Evolutionary conservation across 2,888 invertebrate genomes (phyloP), one percentile per base, ranked within the genome.

Genomic region (Phytoseiulus persimilis): DNA sequence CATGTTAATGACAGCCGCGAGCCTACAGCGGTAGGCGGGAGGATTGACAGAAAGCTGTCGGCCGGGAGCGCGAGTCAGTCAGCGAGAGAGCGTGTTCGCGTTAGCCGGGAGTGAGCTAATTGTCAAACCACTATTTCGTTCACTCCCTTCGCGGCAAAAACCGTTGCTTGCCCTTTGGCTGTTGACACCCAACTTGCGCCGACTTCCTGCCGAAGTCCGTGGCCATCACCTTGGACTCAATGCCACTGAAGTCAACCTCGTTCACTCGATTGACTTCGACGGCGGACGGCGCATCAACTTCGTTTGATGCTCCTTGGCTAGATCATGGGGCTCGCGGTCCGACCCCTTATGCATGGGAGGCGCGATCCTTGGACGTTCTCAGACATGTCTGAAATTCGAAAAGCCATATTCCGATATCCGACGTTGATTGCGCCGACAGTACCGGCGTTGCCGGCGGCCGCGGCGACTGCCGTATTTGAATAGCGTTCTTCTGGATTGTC

Each of bases 141-240:
- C 65, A 65, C 65, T 65, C 65, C 65, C 65, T 65, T 65, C 65
- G 65, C 1, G 5, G 65, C 65, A 65, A 65, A 65, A 65, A 65
- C 11, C 18, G 65, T 65, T 65, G 28, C 65, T 65, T 65, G 65
- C 65, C 65, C 65, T 65, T 23, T 65, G 65, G 65, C 65, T 65
- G 65, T 65, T 65, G 65, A 65, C 65, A 65, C 65, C 65, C 65
- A 65, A 65, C 65, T 65, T 65, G 65, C 65, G 65, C 87, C 32
- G 87, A 87, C 87, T 87, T 87, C 87, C 87, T 87, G 87, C 39
- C 87, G 39, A 87, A 87, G 87, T 87, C 65, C 65, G 33, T 87
- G 87, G 45, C 87, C 87, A 45, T 87, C 87, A 87, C 87, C 87
- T 87, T 87, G 87, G 87, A 87, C 87, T 87, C 87, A 87, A 45